These are phyloP conservation scores for Orussus abietinus DNA, from an alignment of 1,140 invertebrate species.

Conservation along the genomic window DNA sequence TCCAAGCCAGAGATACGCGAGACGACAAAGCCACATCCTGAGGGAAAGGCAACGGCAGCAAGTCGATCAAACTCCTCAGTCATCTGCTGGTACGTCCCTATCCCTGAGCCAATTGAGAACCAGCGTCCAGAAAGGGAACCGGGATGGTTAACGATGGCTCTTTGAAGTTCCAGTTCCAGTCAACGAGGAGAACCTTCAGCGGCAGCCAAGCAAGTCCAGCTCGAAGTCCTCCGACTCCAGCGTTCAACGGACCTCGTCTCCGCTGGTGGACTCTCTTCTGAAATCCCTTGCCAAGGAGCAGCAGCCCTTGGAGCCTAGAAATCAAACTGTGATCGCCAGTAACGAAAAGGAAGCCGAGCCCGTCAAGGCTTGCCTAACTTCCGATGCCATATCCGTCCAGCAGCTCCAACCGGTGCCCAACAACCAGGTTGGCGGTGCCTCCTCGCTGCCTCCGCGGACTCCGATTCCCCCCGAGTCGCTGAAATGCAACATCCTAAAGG, in stretches of 20 bases:
- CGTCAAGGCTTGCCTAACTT: conserved; percentile 38
- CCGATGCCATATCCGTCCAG: conserved; percentile 54
- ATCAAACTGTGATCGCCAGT: conserved; percentile 47
- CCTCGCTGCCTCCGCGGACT: conserved; percentile 48
- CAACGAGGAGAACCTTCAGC: conserved; percentile 52
- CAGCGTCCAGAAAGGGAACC: too few species aligned
- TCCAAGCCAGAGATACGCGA: conserved; percentile 92
- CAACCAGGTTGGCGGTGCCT: conserved; percentile 49
- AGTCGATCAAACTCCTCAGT: conserved; percentile 35
- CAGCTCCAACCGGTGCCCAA: conserved; percentile 48
- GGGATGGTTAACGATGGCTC: too few species aligned
- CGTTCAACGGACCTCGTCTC: conserved; percentile 36
- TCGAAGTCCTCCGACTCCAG: conserved; percentile 43
- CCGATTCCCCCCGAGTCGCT: conserved; percentile 80
- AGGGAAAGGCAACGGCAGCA: conserved; percentile 68
- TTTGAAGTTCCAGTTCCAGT: too few species aligned
- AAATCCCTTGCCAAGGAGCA: conserved; percentile 59
- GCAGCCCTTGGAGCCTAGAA: conserved; percentile 53
- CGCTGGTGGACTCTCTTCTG: conserved; percentile 54
- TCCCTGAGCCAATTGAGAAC: too few species aligned
- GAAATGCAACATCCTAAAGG: conserved; percentile 94
- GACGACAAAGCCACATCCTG: conserved; percentile 80
- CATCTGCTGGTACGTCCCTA: too few species aligned
- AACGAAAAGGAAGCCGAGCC: conserved; percentile 46
- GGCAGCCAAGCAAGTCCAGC: conserved; percentile 55